A percentile compares a stretch with the other conserved stretches of the same genome.
Conservation (phyloP, 2,888 invertebrate genomes). For the Tetanocera ferruginea region DNA sequence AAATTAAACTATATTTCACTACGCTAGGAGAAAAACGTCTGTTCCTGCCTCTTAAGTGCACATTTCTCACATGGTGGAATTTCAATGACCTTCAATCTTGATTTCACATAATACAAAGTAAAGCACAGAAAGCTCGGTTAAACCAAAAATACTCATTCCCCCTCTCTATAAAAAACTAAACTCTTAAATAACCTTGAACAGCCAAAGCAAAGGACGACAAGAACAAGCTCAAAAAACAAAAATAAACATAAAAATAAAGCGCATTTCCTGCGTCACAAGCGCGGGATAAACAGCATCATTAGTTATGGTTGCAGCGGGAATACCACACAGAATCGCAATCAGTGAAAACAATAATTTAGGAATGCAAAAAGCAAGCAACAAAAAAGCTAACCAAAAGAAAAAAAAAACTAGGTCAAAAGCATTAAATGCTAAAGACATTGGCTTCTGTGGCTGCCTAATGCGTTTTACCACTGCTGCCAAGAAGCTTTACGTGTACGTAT, state of each 20-base stretch:
- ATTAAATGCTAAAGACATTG: conserved; percentile 33
- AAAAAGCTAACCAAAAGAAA: background rate
- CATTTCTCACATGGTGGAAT: no score
- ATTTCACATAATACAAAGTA: no score
- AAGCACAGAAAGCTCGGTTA: no score
- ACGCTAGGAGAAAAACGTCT: no score
- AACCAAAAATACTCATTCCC: no score
- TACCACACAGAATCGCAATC: conserved; percentile 33
- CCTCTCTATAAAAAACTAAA: no score
- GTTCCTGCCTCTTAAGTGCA: no score
- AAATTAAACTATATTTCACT: no score
- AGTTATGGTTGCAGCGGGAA: conserved; percentile 21
- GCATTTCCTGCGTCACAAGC: background rate
- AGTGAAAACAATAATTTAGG: conserved; percentile 28
- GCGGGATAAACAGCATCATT: conserved; percentile 34
- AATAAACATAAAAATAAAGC: no score
- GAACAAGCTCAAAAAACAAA: background rate
- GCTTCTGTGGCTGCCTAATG: conserved; percentile 16
- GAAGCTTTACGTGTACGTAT: background rate
- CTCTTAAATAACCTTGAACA: no score
- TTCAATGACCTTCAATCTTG: no score
- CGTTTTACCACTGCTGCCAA: background rate
- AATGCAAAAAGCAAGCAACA: background rate
- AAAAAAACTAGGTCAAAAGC: conserved; percentile 26
- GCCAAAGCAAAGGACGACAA: background rate